These are phyloP conservation scores for Centrocercus urophasianus DNA, from an alignment of 2,113 vertebrate genomes.

Conservation along the genomic window DNA sequence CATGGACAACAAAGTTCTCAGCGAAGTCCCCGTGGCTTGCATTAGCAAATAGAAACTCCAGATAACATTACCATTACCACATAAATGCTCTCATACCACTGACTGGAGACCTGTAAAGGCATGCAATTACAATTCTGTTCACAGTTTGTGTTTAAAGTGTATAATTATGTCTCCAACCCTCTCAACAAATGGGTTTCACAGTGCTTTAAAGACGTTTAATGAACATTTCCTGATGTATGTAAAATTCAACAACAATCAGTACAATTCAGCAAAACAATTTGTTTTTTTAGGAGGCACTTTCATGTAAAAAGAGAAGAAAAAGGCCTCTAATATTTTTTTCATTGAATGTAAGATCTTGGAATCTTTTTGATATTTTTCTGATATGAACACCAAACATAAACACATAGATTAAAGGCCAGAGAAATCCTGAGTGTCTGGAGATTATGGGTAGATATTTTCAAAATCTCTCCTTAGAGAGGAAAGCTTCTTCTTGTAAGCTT, in stretches of 20 bases:
- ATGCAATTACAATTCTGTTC: conserved; percentile 49
- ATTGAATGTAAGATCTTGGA: background rate
- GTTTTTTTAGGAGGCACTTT: background rate
- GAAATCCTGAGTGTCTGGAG: background rate
- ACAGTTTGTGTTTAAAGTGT: conserved; percentile 35
- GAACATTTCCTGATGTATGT: background rate
- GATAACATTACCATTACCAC: background rate
- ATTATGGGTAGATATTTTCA: background rate
- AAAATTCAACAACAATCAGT: background rate
- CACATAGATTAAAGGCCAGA: background rate
- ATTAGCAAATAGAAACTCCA: background rate
- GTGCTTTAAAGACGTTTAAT: conserved; percentile 22
- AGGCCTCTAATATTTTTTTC: background rate
- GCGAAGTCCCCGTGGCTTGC: background rate
- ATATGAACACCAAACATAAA: background rate
- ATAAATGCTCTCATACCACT: background rate
- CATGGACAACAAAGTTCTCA: background rate
- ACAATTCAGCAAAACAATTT: background rate
- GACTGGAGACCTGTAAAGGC: background rate
- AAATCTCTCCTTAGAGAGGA: background rate
- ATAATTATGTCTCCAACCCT: conserved; percentile 43
- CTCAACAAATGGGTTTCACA: background rate
- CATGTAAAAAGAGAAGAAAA: background rate
- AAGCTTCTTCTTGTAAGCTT: background rate
- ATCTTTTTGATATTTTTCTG: background rate